Conservation (phyloP, 2,888 invertebrate genomes). For the Megamerina dolium region DNA sequence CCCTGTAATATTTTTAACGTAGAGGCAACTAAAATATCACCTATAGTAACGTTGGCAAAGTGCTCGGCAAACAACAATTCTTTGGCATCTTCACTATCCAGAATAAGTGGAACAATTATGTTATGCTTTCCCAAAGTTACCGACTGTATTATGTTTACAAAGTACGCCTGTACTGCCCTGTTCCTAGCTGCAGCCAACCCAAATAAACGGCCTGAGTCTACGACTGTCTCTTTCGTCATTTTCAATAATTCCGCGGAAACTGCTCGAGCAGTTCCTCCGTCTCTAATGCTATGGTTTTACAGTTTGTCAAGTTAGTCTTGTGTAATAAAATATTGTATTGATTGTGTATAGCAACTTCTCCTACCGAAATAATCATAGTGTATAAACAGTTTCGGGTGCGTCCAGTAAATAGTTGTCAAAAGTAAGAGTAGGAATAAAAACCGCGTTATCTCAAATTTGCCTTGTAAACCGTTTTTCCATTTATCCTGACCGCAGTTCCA, state of each 20-base stretch:
- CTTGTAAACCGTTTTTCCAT: constrained; percentile 4
- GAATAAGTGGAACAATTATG: constrained; percentile 1
- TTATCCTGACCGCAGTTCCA: neutral
- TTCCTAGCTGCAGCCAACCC: no score
- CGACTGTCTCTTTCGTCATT: neutral
- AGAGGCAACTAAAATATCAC: no score
- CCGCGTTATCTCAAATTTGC: constrained; percentile 1
- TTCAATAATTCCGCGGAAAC: constrained; percentile 2
- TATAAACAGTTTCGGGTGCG: no score
- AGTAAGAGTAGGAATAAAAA: neutral
- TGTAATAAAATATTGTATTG: constrained; percentile 1
- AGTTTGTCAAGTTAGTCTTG: neutral
- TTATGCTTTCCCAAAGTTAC: constrained; percentile 1
- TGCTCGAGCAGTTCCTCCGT: neutral
- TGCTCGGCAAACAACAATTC: no score
- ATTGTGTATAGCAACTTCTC: no score
- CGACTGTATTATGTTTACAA: neutral
- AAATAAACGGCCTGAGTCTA: no score
- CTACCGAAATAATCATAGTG: no score
- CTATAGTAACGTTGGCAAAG: no score
- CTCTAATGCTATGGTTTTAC: constrained; percentile 8
- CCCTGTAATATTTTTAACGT: no score
- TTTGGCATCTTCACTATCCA: neutral
- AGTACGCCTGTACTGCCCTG: neutral
- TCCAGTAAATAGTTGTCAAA: neutral